These are phyloP conservation scores for Notarius lentiginosus DNA, from an alignment of 2,113 vertebrate genomes.

Conservation along the genomic window DNA sequence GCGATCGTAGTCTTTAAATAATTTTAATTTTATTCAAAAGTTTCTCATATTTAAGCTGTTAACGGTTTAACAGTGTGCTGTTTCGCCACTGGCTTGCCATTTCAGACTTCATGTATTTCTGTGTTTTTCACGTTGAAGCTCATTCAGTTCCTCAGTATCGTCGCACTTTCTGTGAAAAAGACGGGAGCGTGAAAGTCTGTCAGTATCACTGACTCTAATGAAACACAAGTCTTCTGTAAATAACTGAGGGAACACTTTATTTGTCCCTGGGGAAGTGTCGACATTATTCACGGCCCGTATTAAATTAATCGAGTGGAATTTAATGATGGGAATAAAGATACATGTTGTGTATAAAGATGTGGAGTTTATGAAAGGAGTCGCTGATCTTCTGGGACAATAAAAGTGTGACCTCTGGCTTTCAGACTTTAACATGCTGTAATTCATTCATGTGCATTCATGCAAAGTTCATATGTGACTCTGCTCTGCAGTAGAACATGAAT, in stretches of 20 bases:
- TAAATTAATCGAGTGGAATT: neutral
- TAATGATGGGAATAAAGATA: neutral
- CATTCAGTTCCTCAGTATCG: neutral
- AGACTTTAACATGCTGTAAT: conserved; percentile 11
- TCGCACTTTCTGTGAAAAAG: conserved; percentile 49
- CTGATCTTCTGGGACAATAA: conserved; percentile 43
- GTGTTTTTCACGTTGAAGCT: conserved; percentile 54
- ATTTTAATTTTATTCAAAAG: neutral
- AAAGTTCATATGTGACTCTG: conserved; percentile 48
- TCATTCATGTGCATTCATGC: conserved; percentile 42
- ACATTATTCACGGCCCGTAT: neutral
- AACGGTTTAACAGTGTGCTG: neutral
- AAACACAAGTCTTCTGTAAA: conserved; percentile 42
- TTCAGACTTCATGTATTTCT: conserved; percentile 55
- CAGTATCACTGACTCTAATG: conserved; percentile 4
- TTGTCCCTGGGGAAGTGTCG: conserved; percentile 44
- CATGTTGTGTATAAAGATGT: neutral
- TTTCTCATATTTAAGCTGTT: neutral
- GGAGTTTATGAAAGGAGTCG: neutral
- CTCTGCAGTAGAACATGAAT: conserved; percentile 62
- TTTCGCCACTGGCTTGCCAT: conserved; percentile 20
- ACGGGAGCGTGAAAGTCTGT: conserved; percentile 52
- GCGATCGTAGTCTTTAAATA: neutral
- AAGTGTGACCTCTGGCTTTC: conserved; percentile 57
- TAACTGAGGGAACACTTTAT: conserved; percentile 62